Evolutionary conservation across 2,113 vertebrate species (phyloP), one percentile per base, ranked within the genome.

Genomic region (Atrichornis clamosus): DNA sequence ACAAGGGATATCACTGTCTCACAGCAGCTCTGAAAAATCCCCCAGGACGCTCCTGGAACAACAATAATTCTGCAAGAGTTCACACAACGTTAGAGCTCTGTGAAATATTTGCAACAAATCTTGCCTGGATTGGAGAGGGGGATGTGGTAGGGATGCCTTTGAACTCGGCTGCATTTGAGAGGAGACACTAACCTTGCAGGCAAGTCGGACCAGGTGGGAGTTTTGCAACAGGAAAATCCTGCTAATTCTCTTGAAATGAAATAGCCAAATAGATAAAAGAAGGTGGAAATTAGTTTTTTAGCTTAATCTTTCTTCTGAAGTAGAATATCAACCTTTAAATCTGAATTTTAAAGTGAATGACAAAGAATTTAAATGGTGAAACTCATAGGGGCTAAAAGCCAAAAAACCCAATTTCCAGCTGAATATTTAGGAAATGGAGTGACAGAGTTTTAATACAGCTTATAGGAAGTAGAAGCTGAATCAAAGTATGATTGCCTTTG

Each of bases 1-100:
- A 75, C 88, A 9, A 95, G 96, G 96, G 92, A 92, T 95, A 93
- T 96, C 90, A 47, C 92, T 93, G 77, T 92, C 95, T 96, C 93
- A 53, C 96, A 95, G 92, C 96, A 96, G 90, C 84, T 81, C 93
- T 68, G 83, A 92, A 94, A 94, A 96, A 87, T 94, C 95, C 96
- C 96, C 58, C 76, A 58, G 96, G 95, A 96, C 68, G 3, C 80
- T 95, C 79, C 95, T 93, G 96, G 83, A 96, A 95, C 94, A 96
- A 96, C 95, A 96, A 14, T 92, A 95, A 96, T 90, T 96, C 95
- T 78, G 86, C 81, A 64, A 60, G 88, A 92, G 93, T 92, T 94
- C 95, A 96, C 92, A 88, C 92, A 49, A 24, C 3, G 37, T 60
- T 81, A 58, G 86, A 87, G 90, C 88, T 94, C 85, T 92, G 90